Conservation (phyloP, 2,888 invertebrate species). For the Cyrtodaria siliqua region DNA sequence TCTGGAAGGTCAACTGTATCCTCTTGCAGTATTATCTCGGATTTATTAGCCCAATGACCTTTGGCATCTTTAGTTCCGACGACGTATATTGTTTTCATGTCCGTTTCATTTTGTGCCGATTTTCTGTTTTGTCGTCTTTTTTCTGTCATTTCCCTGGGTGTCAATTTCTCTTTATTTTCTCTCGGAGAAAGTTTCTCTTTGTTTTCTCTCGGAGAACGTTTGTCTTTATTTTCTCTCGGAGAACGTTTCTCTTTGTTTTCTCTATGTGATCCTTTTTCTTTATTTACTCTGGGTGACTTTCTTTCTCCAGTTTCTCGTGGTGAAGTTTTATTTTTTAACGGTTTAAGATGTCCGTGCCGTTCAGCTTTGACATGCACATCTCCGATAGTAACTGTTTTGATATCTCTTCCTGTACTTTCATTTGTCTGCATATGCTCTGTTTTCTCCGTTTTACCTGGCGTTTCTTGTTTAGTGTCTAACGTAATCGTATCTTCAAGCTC, state of each 20-base stretch:
- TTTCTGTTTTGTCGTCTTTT: too few species aligned
- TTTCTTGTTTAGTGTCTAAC: constrained; percentile 3
- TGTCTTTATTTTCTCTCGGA: too few species aligned
- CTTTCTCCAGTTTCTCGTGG: constrained; percentile 19
- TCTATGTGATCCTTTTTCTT: too few species aligned
- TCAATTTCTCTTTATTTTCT: neutral
- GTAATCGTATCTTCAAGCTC: neutral
- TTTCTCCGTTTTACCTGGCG: neutral
- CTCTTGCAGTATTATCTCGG: neutral
- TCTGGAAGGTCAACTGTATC: too few species aligned
- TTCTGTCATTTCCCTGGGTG: neutral
- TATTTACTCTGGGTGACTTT: constrained; percentile 1
- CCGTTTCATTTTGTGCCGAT: too few species aligned
- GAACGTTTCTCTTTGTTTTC: too few species aligned
- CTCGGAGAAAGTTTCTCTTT: too few species aligned
- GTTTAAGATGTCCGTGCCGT: constrained; percentile 17
- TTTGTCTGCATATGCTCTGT: neutral
- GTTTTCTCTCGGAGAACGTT: too few species aligned
- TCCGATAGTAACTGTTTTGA: constrained; percentile 13
- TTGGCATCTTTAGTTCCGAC: constrained; percentile 46
- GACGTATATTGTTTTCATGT: constrained; percentile 13
- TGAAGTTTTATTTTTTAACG: constrained; percentile 30
- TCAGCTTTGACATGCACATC: constrained; percentile 19
- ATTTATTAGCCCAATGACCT: constrained; percentile 25
- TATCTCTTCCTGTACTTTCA: neutral